Base-by-base conservation (phyloP, 2,113 vertebrate genomes). In the Equus quagga region DNA sequence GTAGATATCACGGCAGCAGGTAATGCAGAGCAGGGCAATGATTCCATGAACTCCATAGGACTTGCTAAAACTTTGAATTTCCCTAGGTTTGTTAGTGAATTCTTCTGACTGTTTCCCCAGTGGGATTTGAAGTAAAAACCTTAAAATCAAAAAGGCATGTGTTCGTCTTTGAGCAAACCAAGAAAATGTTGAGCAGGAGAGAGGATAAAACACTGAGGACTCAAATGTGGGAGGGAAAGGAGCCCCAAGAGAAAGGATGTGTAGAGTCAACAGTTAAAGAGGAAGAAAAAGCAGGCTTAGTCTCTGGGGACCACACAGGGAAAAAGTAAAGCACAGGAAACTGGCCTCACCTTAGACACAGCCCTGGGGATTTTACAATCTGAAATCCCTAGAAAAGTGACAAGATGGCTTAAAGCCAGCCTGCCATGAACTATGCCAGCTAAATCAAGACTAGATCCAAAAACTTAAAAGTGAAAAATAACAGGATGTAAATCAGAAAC, bases 81-180 rank as follows among this genome's bases (percentile, higher is more conserved):
- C 17, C 36, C 18, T 75, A 0, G 49, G 51, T 87, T 83, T 26
- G 31, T 70, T 89, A 23, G 41, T 44, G 5, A 28, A 6, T 41
- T 89, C 23, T 81, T 46, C 44, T 84, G 44, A 69, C n/a, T 81
- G 31, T 90, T 94, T 95, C 24, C 79, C 33, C 51, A 89, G 6
- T 64, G 24, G 8, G 11, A 67, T 83, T 83, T 83, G 26, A 80
- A 81, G 10, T 65, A 70, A 95, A 86, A 92, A 13, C 33, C 65
- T 97, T 89, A 84, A 96, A 92, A 90, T 23, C 19, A 36, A 70
- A 96, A 79, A 56, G n/a, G 15, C 26, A 58, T 58, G 0, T n/a
- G 51, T 65, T 91, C 94, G 36, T n/a, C 19, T 89, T 89, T 67
- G 19, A 93, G 31, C 3, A n/a, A 8, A 86, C 19, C 9, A n/a